A percentile compares a stretch with the other conserved stretches of the same genome.
Evolutionary conservation across 2,113 vertebrate genomes (phyloP).

Genomic region (Candoia aspera): DNA sequence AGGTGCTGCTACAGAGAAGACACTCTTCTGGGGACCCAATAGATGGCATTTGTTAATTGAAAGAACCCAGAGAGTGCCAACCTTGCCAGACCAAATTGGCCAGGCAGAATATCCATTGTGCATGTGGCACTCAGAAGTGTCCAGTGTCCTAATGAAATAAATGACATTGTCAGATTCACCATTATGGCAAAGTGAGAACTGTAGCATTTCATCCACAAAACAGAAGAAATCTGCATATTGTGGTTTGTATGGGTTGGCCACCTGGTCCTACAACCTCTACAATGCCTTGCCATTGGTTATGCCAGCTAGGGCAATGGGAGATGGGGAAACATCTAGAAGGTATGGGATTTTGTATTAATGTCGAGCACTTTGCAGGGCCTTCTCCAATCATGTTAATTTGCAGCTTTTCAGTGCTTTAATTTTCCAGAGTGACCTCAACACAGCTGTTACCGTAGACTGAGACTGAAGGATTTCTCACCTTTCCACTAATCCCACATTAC

Average conservation of each 20-base stretch:
- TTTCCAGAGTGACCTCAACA: rapidly evolving
- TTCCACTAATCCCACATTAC: background rate
- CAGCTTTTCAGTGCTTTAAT: background rate
- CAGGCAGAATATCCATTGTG: background rate
- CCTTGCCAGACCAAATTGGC: background rate
- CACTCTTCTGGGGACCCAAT: background rate
- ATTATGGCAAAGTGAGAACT: background rate
- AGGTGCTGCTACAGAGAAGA: background rate
- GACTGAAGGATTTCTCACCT: background rate
- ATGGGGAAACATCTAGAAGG: background rate
- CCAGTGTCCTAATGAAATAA: background rate
- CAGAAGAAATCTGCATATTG: background rate
- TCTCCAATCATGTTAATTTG: constrained; percentile 6
- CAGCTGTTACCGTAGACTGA: background rate
- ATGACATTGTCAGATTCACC: background rate
- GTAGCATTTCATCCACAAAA: background rate
- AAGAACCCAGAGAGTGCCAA: background rate
- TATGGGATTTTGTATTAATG: background rate
- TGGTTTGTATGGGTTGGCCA: background rate
- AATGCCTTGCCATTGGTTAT: background rate
- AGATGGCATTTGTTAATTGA: background rate
- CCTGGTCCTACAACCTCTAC: background rate
- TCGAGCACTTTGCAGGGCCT: background rate
- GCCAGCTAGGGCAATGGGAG: background rate
- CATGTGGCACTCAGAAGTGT: background rate